Evolutionary conservation across 2,113 vertebrate species (phyloP).

Genomic region (Planiliza haematocheilus): DNA sequence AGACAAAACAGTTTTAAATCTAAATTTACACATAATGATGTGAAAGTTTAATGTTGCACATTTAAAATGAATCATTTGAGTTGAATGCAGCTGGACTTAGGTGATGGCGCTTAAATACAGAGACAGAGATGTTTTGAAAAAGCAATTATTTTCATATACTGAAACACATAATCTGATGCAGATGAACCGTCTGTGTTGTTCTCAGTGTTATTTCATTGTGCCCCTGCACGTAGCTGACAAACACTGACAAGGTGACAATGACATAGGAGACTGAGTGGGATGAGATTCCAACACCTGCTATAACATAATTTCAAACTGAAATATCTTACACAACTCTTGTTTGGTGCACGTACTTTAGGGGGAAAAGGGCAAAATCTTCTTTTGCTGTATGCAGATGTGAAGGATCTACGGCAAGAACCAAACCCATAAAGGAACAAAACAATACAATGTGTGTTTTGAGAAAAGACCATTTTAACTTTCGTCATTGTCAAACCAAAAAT

Average conservation of each 20-base stretch:
- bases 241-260: not conserved
- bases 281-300: not conserved
- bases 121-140: not conserved
- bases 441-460: not conserved
- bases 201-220: not conserved
- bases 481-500: too few species aligned
- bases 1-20: not conserved
- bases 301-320: not conserved
- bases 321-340: not conserved
- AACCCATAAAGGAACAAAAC: not conserved
- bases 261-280: not conserved
- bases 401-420: not conserved
- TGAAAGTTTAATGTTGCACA: not conserved
- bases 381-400: not conserved
- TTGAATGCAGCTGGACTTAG: not conserved
- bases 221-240: not conserved
- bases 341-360: not conserved
- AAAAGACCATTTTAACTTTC: not conserved
- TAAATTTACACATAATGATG: not conserved
- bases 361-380: not conserved
- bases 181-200: not conserved
- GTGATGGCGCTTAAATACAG: not conserved
- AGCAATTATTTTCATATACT: not conserved
- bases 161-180: constrained; percentile 6
- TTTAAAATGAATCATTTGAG: not conserved